Evolutionary conservation across 2,888 invertebrate species (phyloP), one percentile per base, ranked within the genome.

Genomic region (Cephus sareptanus): DNA sequence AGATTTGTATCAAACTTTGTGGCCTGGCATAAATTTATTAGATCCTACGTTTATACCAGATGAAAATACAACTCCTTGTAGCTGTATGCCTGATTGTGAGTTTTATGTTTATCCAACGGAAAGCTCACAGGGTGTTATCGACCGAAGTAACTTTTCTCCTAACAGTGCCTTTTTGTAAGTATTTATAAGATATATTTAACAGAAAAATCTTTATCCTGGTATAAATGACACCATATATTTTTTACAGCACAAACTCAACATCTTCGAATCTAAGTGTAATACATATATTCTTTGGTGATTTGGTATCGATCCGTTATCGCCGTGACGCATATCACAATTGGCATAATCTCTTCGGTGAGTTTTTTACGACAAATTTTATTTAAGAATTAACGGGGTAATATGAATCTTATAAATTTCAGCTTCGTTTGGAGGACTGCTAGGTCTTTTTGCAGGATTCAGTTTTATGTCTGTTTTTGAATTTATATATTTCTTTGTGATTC

Each of bases 401-500:
- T 15, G 56, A 56, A 9, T 34, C 12, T 71, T 4, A 71, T 71
- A 31, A 30, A 31, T 93, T 93, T 84, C 92, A 95, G 96, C 95
- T 83, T 94, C 95, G 1, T 95, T 95, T 84, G 96, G 96, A 0
- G 95, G 96, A 30, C 92, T 96, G 0, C 90, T 95, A 2, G 95
- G 95, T 69, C 91, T 96, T 11, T 94, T 95, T 90, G 93, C 95
- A 40, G 96, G 96, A 4, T 95, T 95, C 86, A 95, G 95, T 75
- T 92, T 95, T 34, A 94, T 95, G 82, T 94, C 95, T 0, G 94
- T 93, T 3, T 93, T 95, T 82, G 96, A 96, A 88, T 89, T 95
- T 75, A 81, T 95, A 11, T 93, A 95, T 79, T 95, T 94, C 85
- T 93, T 95, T 77, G 92, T 93, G 0, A 92, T 94, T 80, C 92